Percentiles rank a stretch among this genome's conserved stretches.
Conservation (phyloP, 2,888 invertebrate species). For the Morpho deidamia region DNA sequence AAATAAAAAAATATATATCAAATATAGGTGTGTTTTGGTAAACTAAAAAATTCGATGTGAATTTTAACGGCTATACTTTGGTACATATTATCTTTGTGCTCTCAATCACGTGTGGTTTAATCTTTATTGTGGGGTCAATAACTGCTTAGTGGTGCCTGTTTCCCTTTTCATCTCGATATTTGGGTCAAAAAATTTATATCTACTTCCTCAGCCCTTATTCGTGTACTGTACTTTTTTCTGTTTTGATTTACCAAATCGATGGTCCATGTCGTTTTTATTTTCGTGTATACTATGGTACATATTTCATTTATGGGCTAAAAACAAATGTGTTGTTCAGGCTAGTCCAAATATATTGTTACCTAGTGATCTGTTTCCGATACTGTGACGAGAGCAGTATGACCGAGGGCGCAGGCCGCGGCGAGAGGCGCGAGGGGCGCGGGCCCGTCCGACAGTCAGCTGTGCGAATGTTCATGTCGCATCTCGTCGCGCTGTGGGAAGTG, state of each 20-base stretch:
- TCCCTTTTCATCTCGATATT: conserved; percentile 30
- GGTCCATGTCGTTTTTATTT: neutral
- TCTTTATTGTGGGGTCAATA: conserved; percentile 74
- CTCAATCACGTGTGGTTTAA: conserved; percentile 69
- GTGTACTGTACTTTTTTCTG: neutral
- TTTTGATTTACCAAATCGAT: neutral
- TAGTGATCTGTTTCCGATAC: conserved; percentile 42
- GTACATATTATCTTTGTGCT: conserved; percentile 43
- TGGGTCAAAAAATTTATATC: conserved; percentile 20
- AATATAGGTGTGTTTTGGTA: neutral
- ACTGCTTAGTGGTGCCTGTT: conserved; percentile 54
- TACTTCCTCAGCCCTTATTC: neutral
- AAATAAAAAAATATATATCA: conserved; percentile 5
- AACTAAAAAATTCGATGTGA: conserved; percentile 3
- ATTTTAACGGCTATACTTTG: neutral
- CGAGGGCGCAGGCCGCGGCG: conserved; percentile 35
- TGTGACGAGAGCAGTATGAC: conserved; percentile 29
- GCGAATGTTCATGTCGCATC: conserved; percentile 60
- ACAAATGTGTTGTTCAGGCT: conserved; percentile 37
- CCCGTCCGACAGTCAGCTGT: conserved; percentile 72
- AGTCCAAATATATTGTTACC: conserved; percentile 36
- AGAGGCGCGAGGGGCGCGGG: conserved; percentile 39
- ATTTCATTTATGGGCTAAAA: conserved; percentile 15
- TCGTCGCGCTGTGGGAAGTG: conserved; percentile 60
- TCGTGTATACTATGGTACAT: conserved; percentile 20